phyloP scores from a whole-genome alignment of 2,113 vertebrate species.

The Anas platyrhynchos region DNA sequence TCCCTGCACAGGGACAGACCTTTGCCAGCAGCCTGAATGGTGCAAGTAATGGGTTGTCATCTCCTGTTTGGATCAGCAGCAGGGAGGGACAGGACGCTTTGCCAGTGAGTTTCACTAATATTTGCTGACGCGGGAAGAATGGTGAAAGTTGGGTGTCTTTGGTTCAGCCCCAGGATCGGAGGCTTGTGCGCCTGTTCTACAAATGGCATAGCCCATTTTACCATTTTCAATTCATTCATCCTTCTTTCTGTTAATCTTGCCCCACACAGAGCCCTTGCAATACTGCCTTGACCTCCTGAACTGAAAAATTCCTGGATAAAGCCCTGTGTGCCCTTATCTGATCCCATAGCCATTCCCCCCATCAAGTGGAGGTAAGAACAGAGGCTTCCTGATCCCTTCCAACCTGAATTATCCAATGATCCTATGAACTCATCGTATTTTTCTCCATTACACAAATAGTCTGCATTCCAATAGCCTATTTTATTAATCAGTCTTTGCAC shows the following conservation, averaged over 20 bases:
- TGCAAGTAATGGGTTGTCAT: neutral
- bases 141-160: neutral
- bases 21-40: neutral
- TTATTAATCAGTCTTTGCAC: neutral
- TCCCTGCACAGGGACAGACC: rapidly evolving
- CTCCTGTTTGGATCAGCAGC: neutral
- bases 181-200: neutral
- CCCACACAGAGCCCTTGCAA: neutral
- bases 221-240: neutral
- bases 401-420: neutral
- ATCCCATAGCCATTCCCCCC: neutral
- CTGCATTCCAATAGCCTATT: neutral
- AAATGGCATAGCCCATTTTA: neutral
- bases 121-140: neutral
- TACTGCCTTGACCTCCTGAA: neutral
- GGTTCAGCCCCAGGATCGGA: neutral
- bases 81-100: neutral
- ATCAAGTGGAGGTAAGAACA: neutral
- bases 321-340: neutral
- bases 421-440: neutral
- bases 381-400: neutral
- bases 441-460: neutral
- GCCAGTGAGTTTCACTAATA: neutral
- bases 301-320: neutral
- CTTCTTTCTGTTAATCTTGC: neutral